A percentile compares a stretch with the other conserved stretches of the same genome.
These are phyloP conservation scores for Temnothorax curvispinosus DNA, from an alignment of 1,140 invertebrate species.

Conservation along the genomic window DNA sequence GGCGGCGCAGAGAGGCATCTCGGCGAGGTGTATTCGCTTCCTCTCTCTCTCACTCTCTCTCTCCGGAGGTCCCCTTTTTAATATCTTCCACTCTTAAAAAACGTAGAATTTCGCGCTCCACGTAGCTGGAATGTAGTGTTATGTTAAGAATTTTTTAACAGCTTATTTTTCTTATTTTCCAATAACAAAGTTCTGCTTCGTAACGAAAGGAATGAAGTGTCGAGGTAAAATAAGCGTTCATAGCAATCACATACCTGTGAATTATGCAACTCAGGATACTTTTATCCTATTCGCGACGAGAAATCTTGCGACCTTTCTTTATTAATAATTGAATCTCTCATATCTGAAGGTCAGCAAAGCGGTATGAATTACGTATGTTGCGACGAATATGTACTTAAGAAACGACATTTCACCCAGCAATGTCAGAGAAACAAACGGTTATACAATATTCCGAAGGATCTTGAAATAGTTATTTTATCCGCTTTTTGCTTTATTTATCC, in stretches of 20 bases:
- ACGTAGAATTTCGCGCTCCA: background rate
- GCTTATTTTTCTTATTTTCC: background rate
- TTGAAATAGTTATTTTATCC: background rate
- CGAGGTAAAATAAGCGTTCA: background rate
- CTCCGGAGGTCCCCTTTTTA: background rate
- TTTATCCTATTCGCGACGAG: background rate
- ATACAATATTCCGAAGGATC: background rate
- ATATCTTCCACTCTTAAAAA: slow-evolving; percentile 15
- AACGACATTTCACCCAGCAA: background rate
- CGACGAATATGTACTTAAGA: background rate
- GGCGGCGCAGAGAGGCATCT: background rate
- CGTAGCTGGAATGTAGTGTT: slow-evolving; percentile 21
- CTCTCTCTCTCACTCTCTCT: background rate
- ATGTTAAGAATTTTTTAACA: background rate
- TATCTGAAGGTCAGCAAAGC: background rate
- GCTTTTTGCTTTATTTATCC: background rate
- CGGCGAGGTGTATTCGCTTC: background rate
- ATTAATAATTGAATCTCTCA: background rate
- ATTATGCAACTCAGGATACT: background rate
- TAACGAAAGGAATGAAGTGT: background rate
- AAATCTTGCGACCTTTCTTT: background rate
- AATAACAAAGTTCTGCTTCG: slow-evolving; percentile 1
- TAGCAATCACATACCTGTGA: background rate
- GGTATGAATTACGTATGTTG: background rate
- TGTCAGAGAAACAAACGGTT: background rate